Evolutionary conservation across 2,797 vertebrate species (phyloP), one percentile per base, ranked within the genome.

Genomic region (Hybognathus amarus): DNA sequence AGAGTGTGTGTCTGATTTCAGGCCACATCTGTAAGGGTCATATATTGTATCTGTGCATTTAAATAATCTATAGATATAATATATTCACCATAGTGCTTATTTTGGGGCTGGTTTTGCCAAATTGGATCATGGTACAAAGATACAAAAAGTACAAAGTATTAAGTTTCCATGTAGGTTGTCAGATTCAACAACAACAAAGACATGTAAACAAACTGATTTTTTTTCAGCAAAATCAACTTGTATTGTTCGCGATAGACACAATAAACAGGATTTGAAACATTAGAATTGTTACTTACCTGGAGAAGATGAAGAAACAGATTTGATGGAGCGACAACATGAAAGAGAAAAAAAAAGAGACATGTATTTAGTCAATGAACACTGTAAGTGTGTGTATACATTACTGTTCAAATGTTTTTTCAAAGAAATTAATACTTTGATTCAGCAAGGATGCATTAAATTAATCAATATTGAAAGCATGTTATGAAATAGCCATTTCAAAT

Each of bases 241-340:
- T 13, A 77, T 63, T 20, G 33, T 45, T 59, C 20, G 0, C 17
- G 18, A 56, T 40, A 24, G 67, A 80, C 66, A 54, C 20, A n/a
- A 36, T 56, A 36, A 70, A 59, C n/a, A 22, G 0, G 2, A 56
- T 59, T 45, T 18, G 20, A 80, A 68, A 50, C 36, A 52, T 13
- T 13, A 17, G 36, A 33, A 68, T 33, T 4, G 27, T 71, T 22
- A 86, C 73, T 86, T 86, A 81, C 73, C 85, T 84, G n/a, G 9
- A 80, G 64, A 83, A 50, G 40, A 80, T n/a, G 47, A 67, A 10
- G 22, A 61, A 12, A 42, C 11, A 69, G 66, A 54, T 66, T 80
- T 45, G 38, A 69, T 2, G 77, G 54, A 77, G 85, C 68, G n/a
- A 22, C 76, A 80, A 36, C 59, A 77, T 42, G n/a, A 66, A 66